A percentile compares a stretch with the other conserved stretches of the same genome.
Evolutionary conservation across 2,797 vertebrate species (phyloP).

Genomic region (Alcedo quadribrachys): DNA sequence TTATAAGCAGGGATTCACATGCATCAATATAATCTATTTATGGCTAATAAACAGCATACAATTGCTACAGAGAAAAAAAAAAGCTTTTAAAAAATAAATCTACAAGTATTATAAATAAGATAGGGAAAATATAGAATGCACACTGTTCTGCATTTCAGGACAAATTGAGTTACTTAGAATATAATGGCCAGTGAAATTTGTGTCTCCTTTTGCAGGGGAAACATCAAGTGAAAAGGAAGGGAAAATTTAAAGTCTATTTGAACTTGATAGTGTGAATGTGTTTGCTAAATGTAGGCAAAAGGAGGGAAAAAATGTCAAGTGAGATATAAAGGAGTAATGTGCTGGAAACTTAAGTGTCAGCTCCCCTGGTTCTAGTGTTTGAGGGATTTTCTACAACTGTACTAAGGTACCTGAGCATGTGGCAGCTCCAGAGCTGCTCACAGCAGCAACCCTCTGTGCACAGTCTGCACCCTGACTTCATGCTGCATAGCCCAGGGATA

Average conservation of each 20-base stretch:
- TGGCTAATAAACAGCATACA: background rate
- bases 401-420: rapidly evolving
- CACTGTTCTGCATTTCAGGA: background rate
- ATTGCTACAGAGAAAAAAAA: background rate
- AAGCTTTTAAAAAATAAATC: background rate
- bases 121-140: background rate
- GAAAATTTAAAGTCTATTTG: background rate
- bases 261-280: background rate
- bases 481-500: background rate
- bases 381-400: background rate
- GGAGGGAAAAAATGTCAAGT: background rate
- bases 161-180: background rate
- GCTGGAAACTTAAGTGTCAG: rapidly evolving
- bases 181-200: background rate
- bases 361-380: background rate
- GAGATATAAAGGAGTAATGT: background rate
- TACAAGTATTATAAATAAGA: background rate
- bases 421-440: background rate
- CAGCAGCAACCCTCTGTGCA: background rate
- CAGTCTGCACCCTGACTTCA: rapidly evolving
- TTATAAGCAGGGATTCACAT: background rate
- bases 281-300: background rate
- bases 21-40: background rate
- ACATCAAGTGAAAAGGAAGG: background rate
- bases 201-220: background rate